These are phyloP conservation scores for Vulpes ferrilata DNA, from an alignment of 2,113 vertebrate genomes.

Conservation along the genomic window DNA sequence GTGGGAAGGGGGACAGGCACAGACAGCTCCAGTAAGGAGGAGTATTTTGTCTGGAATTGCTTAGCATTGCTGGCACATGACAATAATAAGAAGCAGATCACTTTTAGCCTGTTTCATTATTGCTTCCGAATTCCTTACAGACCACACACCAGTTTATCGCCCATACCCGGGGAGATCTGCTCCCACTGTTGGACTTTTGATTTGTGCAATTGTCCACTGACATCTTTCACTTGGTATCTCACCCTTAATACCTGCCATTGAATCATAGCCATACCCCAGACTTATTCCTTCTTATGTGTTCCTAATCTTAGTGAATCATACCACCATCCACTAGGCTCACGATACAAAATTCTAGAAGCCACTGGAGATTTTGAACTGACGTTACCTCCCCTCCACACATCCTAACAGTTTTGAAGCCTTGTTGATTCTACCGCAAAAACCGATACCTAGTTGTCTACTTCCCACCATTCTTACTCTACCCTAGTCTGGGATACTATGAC, in stretches of 20 bases:
- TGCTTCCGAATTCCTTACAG: background rate
- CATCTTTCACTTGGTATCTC: background rate
- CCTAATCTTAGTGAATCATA: background rate
- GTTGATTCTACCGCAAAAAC: background rate
- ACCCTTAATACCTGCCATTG: background rate
- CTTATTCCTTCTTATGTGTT: background rate
- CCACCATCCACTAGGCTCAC: background rate
- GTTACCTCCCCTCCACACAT: background rate
- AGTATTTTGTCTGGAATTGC: background rate
- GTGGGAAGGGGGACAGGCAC: accelerated
- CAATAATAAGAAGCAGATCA: background rate
- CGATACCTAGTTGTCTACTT: background rate
- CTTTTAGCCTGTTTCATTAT: background rate
- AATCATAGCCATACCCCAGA: background rate
- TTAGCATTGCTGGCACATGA: background rate
- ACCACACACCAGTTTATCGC: background rate
- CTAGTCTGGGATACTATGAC: background rate
- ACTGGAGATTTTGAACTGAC: background rate
- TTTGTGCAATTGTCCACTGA: background rate
- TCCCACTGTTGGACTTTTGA: background rate
- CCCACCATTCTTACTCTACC: background rate
- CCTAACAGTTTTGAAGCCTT: background rate
- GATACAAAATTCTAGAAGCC: background rate
- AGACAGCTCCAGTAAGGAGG: background rate
- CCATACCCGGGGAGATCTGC: background rate